Conservation (phyloP, 2,888 invertebrate species). For the Caenorhabditis auriculariae region DNA sequence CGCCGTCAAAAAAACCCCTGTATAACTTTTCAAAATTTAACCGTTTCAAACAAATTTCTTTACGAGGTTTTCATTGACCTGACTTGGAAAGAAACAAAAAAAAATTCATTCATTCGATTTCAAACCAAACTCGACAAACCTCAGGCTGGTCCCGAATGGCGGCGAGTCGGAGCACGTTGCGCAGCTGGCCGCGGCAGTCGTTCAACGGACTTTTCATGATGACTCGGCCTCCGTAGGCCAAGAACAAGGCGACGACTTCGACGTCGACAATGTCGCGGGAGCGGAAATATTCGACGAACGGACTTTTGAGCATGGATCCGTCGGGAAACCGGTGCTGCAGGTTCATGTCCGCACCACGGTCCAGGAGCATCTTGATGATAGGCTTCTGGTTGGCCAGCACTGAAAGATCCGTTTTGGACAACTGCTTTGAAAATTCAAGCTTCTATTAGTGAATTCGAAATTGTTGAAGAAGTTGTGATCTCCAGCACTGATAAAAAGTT, state of each 20-base stretch:
- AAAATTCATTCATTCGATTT: no score
- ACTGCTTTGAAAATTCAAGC: not conserved
- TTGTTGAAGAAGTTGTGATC: not conserved
- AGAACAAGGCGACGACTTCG: slow-evolving; percentile 42
- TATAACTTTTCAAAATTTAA: no score
- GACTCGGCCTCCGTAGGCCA: slow-evolving; percentile 50
- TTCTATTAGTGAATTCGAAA: no score
- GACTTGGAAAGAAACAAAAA: no score
- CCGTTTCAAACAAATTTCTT: no score
- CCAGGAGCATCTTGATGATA: slow-evolving; percentile 40
- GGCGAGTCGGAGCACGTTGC: slow-evolving; percentile 47
- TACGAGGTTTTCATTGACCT: no score
- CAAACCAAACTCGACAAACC: no score
- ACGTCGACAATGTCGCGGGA: slow-evolving; percentile 44
- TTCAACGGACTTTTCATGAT: slow-evolving; percentile 45
- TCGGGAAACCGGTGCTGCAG: slow-evolving; percentile 44
- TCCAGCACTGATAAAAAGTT: not conserved
- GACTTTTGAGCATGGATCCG: slow-evolving; percentile 50
- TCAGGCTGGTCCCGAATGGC: slow-evolving; percentile 42
- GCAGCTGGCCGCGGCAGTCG: slow-evolving; percentile 53
- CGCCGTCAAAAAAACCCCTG: no score
- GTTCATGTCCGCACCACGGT: slow-evolving; percentile 56
- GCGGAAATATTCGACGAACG: slow-evolving; percentile 51
- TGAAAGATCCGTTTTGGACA: slow-evolving; percentile 10
- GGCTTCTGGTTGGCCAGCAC: slow-evolving; percentile 50